Evolutionary conservation across 2,888 invertebrate species (phyloP), one percentile per base, ranked within the genome.

Genomic region (Desoria tigrina): DNA sequence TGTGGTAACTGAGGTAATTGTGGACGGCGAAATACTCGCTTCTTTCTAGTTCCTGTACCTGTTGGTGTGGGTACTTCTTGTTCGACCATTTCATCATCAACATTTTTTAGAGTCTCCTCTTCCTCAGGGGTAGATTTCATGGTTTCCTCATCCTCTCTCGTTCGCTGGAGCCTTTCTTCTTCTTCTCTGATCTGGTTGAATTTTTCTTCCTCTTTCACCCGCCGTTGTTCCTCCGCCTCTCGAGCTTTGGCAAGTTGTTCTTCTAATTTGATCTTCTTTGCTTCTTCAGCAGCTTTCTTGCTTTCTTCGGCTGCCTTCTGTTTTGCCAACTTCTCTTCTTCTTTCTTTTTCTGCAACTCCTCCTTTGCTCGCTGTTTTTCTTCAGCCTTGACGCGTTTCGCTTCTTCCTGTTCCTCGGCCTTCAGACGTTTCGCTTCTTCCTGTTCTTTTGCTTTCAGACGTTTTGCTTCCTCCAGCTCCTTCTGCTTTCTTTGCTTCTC

Each of bases 241-340:
- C 60, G 42, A 1, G 66, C 68, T 45, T 68, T 66, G 2, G 66
- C 61, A 9, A 66, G 23, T 42, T 76, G 72, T 60, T 71, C 73
- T 21, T 68, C 69, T 2, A 64, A 28, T 26, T 64, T 68, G 27
- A 64, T 67, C n/a, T 69, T 61, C 14, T 74, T 71, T 18, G 65
- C 69, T 51, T 69, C 78, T 80, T 72, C 80, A 83, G 84, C 66
- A 77, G 76, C 16, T 66, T 70, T 57, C 63, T 74, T 58, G 32
- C 83, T 82, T 67, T 83, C 83, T 63, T 83, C 83, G 27, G 84
- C 84, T 0, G 84, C 81, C 70, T 84, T 83, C 7, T 78, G 77
- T 9, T 79, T 79, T 61, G 79, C 68, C 79, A 80, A 80, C 65
- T 80, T 79, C 65, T 77, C 79, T 69, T 82, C 81, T 75, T 81